These are phyloP conservation scores for Gavialis gangeticus DNA, from an alignment of 2,113 vertebrate genomes.

Conservation along the genomic window DNA sequence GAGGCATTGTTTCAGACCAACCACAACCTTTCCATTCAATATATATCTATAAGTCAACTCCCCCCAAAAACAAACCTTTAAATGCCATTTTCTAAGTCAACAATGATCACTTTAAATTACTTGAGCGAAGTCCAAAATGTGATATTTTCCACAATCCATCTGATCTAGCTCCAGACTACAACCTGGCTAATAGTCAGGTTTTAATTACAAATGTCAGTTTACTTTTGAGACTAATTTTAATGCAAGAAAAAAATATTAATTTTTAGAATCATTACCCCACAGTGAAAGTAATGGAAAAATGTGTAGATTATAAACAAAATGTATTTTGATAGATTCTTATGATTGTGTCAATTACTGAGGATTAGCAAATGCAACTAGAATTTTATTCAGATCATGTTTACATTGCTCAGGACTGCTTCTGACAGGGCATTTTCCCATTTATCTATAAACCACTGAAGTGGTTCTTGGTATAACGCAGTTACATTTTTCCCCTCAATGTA, in stretches of 20 bases:
- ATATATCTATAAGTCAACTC: too few species aligned
- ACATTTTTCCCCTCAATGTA: not conserved
- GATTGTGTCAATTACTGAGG: slow-evolving; percentile 57
- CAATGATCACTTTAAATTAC: slow-evolving; percentile 3
- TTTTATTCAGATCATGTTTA: slow-evolving; percentile 42
- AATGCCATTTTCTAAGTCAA: too few species aligned
- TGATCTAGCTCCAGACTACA: slow-evolving; percentile 21
- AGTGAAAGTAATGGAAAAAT: slow-evolving; percentile 45
- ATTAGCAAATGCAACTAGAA: slow-evolving; percentile 37
- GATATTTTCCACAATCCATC: slow-evolving; percentile 21
- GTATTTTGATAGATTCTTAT: slow-evolving; percentile 11
- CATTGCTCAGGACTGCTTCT: slow-evolving; percentile 33
- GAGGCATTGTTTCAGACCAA: too few species aligned
- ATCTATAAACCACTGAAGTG: slow-evolving; percentile 6
- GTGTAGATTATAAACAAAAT: slow-evolving; percentile 50
- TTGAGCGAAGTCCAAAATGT: slow-evolving; percentile 3
- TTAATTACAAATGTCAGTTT: slow-evolving; percentile 31
- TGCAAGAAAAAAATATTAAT: not conserved
- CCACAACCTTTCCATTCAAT: too few species aligned
- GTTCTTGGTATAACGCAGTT: not conserved
- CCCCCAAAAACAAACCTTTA: too few species aligned
- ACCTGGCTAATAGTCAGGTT: slow-evolving; percentile 36
- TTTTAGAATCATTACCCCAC: slow-evolving; percentile 37
- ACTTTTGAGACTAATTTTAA: slow-evolving; percentile 36
- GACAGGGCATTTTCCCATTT: slow-evolving; percentile 44